Base-by-base conservation (phyloP, 2,888 invertebrate genomes). In the Myopa testacea region DNA sequence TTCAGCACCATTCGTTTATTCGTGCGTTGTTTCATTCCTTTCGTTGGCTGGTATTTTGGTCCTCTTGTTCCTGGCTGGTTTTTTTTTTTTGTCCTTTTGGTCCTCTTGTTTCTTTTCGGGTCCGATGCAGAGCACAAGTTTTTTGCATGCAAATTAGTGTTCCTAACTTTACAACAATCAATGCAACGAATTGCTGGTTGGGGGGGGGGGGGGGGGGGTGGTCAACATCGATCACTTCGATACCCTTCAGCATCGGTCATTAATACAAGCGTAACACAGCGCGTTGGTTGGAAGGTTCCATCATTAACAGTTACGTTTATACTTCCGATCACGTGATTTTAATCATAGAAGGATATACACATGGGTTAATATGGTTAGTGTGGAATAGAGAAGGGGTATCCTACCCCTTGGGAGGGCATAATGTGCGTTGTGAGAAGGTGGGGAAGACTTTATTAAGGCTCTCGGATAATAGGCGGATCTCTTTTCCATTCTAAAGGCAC, bases 91-190 rank as follows among this genome's bases (percentile, higher is more conserved):
- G 45, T 37, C 60, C 19, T 6, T 40, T 72, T 74, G 58, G 38
- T 58, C n/a, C 6, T 26, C 14, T n/a, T 50, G 8, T 52, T 19
- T 10, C 16, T 34, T 58, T 16, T 34, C 34, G 8, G n/a, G 19
- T 26, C 5, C n/a, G 55, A 6, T 4, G 58, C 19, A 16, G 52
- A 12, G 10, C 16, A 52, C 55, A n/a, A 26, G 16, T 40, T 34
- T 67, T 40, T 40, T 67, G 14, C 40, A 4, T 71, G 16, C 70
- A 55, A 70, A 70, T 52, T 52, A 34, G 70, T 45, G 45, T 45
- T 4, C 2, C 58, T n/a, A n/a, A n/a, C 14, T 58, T 58, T 58
- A 58, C 5, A 58, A 58, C 58, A 58, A 58, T 58, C 16, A 58
- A 14, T 58, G 19, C 19, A 58, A 58, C 58, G 58, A 14, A 58